Percentiles rank a stretch among this genome's conserved stretches.
Conservation (phyloP, 2,113 vertebrate species). For the Neogobius melanostomus region DNA sequence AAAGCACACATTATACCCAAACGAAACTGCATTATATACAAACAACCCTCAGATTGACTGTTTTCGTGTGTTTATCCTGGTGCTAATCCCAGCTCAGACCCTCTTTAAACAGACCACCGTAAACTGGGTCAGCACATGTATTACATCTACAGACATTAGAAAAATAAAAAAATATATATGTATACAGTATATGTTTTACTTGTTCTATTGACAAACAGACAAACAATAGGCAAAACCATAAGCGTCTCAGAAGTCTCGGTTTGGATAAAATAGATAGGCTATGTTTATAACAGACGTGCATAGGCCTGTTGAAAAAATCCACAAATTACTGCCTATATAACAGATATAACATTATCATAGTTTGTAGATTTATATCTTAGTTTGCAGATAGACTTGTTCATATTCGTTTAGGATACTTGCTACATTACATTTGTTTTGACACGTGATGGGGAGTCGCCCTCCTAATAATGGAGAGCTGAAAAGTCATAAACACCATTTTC, state of each 20-base stretch:
- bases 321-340: no score
- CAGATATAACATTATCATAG: no score
- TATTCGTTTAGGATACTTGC: no score
- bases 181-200: background rate
- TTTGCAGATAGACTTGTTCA: no score
- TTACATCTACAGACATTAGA: constrained; percentile 47
- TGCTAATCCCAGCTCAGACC: constrained; percentile 67
- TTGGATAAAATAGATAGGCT: no score
- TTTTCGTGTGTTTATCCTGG: constrained; percentile 28
- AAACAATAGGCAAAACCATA: no score
- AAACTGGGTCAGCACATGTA: constrained; percentile 71
- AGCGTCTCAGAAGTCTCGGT: no score
- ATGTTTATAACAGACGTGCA: no score
- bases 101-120: constrained; percentile 51
- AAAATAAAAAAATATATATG: constrained; percentile 15
- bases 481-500: constrained; percentile 10
- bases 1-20: no score
- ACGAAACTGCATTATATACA: no score
- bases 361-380: no score
- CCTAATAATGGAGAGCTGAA: background rate
- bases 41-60: constrained; percentile 11
- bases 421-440: background rate
- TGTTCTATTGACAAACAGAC: background rate
- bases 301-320: no score
- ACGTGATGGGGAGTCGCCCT: constrained; percentile 24